phyloP scores from a whole-genome alignment of 1,140 invertebrate species.

The Melipona quadrifasciata region DNA sequence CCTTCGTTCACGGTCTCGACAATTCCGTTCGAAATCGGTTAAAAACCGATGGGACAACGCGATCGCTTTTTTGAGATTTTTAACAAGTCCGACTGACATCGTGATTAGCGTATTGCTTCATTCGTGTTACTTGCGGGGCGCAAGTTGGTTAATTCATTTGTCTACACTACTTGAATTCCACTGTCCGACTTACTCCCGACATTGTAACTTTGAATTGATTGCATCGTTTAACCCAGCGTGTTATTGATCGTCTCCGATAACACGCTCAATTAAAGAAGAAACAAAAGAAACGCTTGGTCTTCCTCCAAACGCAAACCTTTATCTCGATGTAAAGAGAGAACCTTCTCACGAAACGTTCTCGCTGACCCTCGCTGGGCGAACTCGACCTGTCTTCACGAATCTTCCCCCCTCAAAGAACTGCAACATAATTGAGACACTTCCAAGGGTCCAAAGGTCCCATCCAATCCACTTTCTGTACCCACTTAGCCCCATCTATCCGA shows the following conservation, averaged over 20 bases:
- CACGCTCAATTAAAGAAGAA: not conserved
- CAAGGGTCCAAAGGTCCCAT: not conserved
- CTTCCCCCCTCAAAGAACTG: not conserved
- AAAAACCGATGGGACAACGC: too few relatives aligned
- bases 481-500: not conserved
- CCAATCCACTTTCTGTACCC: not conserved
- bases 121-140: too few relatives aligned
- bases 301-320: not conserved
- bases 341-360: not conserved
- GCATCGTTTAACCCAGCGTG: not conserved
- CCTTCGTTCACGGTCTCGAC: too few relatives aligned
- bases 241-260: not conserved
- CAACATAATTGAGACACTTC: conserved; percentile 1
- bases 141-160: too few relatives aligned
- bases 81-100: too few relatives aligned
- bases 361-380: not conserved
- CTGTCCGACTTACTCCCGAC: too few relatives aligned
- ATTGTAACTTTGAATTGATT: too few relatives aligned
- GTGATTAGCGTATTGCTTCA: too few relatives aligned
- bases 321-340: not conserved
- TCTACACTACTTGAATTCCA: too few relatives aligned
- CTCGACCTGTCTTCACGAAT: not conserved
- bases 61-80: too few relatives aligned
- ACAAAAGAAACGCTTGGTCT: not conserved
- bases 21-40: too few relatives aligned